phyloP scores from a whole-genome alignment of 2,888 invertebrate species.

The Himalopsyche anomala region DNA sequence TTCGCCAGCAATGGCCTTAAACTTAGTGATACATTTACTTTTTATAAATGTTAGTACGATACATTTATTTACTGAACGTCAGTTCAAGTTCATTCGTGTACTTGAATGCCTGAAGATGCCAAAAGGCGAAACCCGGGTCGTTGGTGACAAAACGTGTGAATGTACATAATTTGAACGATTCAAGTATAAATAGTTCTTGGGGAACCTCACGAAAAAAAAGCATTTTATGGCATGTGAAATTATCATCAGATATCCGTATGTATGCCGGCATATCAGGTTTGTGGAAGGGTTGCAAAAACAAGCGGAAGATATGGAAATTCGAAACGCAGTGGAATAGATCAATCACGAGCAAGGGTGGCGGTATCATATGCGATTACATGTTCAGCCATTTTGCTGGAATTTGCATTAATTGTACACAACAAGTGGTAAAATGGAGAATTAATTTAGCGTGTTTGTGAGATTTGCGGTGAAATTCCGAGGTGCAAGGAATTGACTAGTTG shows the following conservation, averaged over 20 bases:
- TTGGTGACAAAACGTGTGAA: too few species aligned
- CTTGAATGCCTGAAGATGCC: too few species aligned
- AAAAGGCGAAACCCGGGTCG: too few species aligned
- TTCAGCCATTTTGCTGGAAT: constrained; percentile 3
- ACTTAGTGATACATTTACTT: too few species aligned
- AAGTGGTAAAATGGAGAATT: not conserved
- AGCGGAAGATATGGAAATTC: constrained; percentile 5
- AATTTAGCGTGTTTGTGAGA: not conserved
- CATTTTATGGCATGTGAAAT: not conserved
- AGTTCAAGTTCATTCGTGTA: too few species aligned
- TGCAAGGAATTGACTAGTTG: not conserved
- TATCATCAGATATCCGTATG: constrained; percentile 6
- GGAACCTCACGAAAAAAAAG: too few species aligned
- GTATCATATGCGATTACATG: constrained; percentile 5
- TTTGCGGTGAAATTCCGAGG: not conserved
- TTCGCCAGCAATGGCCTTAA: too few species aligned
- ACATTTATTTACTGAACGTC: too few species aligned
- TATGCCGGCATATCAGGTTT: not conserved
- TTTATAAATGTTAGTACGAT: too few species aligned
- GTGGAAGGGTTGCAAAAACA: constrained; percentile 22
- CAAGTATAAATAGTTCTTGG: too few species aligned
- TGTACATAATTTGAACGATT: too few species aligned
- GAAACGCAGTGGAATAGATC: constrained; percentile 21
- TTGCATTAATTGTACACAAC: not conserved
- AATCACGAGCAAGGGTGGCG: not conserved